Evolutionary conservation across 2,888 invertebrate species (phyloP).

Genomic region (Ectropis crepuscularia): DNA sequence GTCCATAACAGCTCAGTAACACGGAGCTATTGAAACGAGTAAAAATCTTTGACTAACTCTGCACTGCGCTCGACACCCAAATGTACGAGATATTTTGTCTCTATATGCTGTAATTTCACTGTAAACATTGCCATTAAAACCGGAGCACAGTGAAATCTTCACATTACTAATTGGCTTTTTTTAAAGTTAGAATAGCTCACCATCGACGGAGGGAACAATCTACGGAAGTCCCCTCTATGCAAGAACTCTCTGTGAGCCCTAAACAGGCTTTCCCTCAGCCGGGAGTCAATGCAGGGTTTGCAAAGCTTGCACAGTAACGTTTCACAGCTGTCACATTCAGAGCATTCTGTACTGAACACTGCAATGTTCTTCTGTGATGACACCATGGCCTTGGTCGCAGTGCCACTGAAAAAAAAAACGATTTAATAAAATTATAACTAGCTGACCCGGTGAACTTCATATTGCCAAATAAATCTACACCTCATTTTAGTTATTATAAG

Average conservation of each 20-base stretch:
- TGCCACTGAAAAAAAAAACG: conserved; percentile 61
- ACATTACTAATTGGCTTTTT: too few species aligned
- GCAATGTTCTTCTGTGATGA: conserved; percentile 92
- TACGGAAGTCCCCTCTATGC: conserved; percentile 90
- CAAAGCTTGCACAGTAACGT: conserved; percentile 89
- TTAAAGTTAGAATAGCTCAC: conserved; percentile 49
- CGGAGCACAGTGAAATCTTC: too few species aligned
- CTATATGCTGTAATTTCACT: too few species aligned
- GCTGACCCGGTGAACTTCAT: not conserved
- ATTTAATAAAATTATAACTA: not conserved
- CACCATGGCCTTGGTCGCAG: conserved; percentile 84
- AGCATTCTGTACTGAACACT: conserved; percentile 89
- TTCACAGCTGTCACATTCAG: conserved; percentile 84
- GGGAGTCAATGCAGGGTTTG: conserved; percentile 88
- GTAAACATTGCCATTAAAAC: too few species aligned
- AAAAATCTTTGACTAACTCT: too few species aligned
- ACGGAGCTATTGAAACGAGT: too few species aligned
- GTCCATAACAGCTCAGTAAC: too few species aligned
- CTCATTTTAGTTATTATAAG: too few species aligned
- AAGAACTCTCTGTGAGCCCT: conserved; percentile 92
- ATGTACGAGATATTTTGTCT: too few species aligned
- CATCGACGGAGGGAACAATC: conserved; percentile 92
- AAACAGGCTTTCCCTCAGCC: conserved; percentile 84
- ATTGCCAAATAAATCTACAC: too few species aligned
- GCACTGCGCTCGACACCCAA: too few species aligned